Percentiles rank a stretch among this genome's conserved stretches.
These are phyloP conservation scores for Lordiphosa stackelbergi DNA, from an alignment of 1,140 invertebrate genomes.

Conservation along the genomic window DNA sequence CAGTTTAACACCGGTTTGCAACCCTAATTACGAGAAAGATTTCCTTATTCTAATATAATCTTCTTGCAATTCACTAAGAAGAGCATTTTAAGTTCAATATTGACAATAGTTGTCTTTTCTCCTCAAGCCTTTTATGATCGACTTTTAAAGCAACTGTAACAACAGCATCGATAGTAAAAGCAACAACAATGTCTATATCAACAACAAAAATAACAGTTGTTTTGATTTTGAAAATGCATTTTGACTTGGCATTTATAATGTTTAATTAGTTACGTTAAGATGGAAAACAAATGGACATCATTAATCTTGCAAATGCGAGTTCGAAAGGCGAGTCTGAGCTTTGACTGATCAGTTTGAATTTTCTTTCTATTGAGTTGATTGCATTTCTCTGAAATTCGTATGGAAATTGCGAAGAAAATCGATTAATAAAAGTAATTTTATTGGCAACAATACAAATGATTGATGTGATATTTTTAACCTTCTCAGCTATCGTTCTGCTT, in stretches of 20 bases:
- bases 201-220: conserved; percentile 48
- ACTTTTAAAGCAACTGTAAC: conserved; percentile 8
- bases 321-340: conserved; percentile 33
- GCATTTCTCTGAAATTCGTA: conserved; percentile 19
- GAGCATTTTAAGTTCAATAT: background rate
- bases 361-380: conserved; percentile 23
- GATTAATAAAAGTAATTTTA: conserved; percentile 42
- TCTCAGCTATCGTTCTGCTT: too few relatives aligned
- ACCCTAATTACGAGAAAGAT: too few relatives aligned
- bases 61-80: background rate
- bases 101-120: background rate
- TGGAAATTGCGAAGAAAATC: conserved; percentile 31
- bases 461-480: too few relatives aligned
- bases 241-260: conserved; percentile 50
- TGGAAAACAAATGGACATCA: conserved; percentile 17
- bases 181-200: conserved; percentile 14
- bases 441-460: conserved; percentile 2
- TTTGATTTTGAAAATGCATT: conserved; percentile 41
- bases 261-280: conserved; percentile 45
- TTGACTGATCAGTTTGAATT: background rate
- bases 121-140: conserved; percentile 8
- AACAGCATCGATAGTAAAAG: conserved; percentile 1
- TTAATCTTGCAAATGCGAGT: conserved; percentile 40
- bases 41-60: too few relatives aligned
- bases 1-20: too few relatives aligned